Conservation (phyloP, 2,113 vertebrate genomes). For the Natator depressus region DNA sequence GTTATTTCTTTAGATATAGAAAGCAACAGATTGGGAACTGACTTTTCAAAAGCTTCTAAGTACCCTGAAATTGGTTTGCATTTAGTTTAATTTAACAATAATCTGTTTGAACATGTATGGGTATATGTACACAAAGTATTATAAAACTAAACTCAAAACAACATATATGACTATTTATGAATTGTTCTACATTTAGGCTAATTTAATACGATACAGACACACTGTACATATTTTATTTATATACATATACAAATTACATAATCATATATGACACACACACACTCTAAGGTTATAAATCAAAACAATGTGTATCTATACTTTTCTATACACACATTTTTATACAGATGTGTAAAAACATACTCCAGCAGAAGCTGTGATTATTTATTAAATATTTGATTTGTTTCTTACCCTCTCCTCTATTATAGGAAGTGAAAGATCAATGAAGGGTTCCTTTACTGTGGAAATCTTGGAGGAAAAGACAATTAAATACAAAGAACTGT, state of each 20-base stretch:
- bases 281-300: neutral
- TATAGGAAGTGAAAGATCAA: slow-evolving; percentile 98
- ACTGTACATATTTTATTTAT: neutral
- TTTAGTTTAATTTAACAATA: neutral
- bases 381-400: slow-evolving; percentile 27
- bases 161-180: neutral
- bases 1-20: neutral
- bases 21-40: neutral
- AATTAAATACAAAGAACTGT: neutral
- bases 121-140: neutral
- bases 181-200: neutral
- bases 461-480: slow-evolving; percentile 87
- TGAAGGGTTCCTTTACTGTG: slow-evolving; percentile 95
- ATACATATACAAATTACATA: neutral
- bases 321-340: neutral
- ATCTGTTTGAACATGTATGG: neutral
- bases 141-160: neutral
- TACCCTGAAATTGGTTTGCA: neutral
- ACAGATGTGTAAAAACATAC: neutral
- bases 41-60: neutral
- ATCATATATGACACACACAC: neutral
- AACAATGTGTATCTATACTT: neutral
- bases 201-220: neutral
- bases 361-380: neutral
- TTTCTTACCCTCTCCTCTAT: slow-evolving; percentile 96